phyloP scores from a whole-genome alignment of 92 coral and sea anemone genomes.

The Porites evermanni region DNA sequence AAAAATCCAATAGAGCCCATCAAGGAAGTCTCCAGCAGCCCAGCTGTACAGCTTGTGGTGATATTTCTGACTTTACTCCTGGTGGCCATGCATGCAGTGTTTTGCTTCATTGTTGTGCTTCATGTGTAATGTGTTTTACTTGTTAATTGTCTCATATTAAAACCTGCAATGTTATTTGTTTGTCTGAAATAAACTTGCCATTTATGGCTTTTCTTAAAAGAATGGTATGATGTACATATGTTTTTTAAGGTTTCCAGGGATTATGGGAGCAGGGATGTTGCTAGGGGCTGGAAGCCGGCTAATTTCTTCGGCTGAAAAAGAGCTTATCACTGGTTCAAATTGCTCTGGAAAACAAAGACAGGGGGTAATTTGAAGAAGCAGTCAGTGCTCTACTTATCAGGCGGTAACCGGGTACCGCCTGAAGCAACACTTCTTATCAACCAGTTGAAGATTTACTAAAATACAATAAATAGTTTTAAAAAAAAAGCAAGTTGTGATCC shows the following conservation, averaged over 20 bases:
- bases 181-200: conserved; percentile 35
- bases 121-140: conserved; percentile 13
- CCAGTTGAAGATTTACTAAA: too few relatives aligned
- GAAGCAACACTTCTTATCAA: too few relatives aligned
- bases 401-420: too few relatives aligned
- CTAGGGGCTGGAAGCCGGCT: too few relatives aligned
- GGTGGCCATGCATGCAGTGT: background rate
- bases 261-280: background rate
- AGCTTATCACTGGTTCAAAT: too few relatives aligned
- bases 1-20: conserved; percentile 22
- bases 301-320: too few relatives aligned
- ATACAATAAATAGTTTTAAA: too few relatives aligned
- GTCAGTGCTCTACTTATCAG: too few relatives aligned
- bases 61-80: background rate
- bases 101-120: background rate
- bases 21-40: too few relatives aligned
- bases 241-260: background rate
- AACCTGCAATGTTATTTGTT: conserved; percentile 5
- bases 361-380: too few relatives aligned
- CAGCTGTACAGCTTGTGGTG: background rate
- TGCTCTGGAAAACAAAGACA: too few relatives aligned
- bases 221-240: background rate
- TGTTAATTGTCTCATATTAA: conserved; percentile 7
- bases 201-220: conserved; percentile 22
- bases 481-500: too few relatives aligned